Evolutionary conservation across 1,140 invertebrate species (phyloP).

Genomic region (Ceratosolen solmsi): DNA sequence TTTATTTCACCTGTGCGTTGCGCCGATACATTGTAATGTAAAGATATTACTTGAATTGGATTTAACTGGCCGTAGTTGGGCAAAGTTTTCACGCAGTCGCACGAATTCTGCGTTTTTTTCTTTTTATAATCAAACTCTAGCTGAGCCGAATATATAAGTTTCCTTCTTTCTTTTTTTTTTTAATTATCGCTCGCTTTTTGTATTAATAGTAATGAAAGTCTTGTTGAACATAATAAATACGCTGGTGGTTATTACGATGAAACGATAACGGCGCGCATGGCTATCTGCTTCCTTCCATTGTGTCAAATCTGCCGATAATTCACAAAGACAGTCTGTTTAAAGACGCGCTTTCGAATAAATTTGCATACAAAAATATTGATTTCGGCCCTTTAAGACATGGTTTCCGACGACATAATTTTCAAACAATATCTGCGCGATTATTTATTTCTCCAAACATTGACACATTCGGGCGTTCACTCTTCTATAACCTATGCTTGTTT

Average conservation of each 20-base stretch:
- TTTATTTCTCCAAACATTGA: neutral
- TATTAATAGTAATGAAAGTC: neutral
- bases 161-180: neutral
- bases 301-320: neutral
- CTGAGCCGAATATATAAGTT: too few relatives aligned
- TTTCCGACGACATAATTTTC: neutral
- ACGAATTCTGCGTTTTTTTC: too few relatives aligned
- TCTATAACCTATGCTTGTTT: neutral
- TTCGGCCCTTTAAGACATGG: neutral
- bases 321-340: neutral
- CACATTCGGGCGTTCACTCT: too few relatives aligned
- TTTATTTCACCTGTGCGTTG: neutral
- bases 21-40: neutral
- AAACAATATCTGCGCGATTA: neutral
- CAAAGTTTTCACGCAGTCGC: too few relatives aligned
- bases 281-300: neutral
- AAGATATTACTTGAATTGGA: neutral
- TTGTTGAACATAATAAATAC: neutral
- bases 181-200: neutral
- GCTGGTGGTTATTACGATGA: neutral
- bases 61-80: neutral
- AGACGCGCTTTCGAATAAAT: neutral
- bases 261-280: neutral
- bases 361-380: constrained; percentile 1
- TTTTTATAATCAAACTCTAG: too few relatives aligned